These are phyloP conservation scores for Nudaria mundana DNA, from an alignment of 2,888 invertebrate genomes.

Conservation along the genomic window DNA sequence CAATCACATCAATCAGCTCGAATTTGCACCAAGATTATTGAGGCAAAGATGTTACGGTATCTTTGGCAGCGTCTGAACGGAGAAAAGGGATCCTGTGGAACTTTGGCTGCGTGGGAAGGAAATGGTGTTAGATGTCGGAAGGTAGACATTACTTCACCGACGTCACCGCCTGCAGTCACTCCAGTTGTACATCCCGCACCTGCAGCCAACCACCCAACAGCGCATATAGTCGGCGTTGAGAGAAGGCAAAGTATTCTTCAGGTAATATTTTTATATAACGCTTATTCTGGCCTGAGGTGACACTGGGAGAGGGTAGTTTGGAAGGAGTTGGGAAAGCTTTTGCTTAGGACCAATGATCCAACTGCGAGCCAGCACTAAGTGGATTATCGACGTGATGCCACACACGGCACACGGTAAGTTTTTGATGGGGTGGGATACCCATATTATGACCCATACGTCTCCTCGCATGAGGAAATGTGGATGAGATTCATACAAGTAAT, in stretches of 20 bases:
- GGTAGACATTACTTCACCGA: conserved; percentile 73
- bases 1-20: conserved; percentile 24
- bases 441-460: too few relatives aligned
- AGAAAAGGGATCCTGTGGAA: conserved; percentile 84
- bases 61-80: conserved; percentile 81
- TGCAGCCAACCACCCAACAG: conserved; percentile 47
- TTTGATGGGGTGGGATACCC: too few relatives aligned
- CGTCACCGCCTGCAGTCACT: conserved; percentile 61
- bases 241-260: conserved; percentile 77
- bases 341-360: too few relatives aligned
- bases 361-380: too few relatives aligned
- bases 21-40: conserved; percentile 35
- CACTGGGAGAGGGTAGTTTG: too few relatives aligned
- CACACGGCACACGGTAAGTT: too few relatives aligned
- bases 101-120: conserved; percentile 85
- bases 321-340: too few relatives aligned
- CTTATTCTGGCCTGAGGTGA: too few relatives aligned
- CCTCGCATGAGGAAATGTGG: too few relatives aligned
- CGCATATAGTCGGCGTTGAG: conserved; percentile 68
- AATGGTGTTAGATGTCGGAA: conserved; percentile 83
- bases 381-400: too few relatives aligned
- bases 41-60: conserved; percentile 41
- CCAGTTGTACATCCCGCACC: conserved; percentile 64
- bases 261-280: conserved; percentile 40
- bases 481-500: too few relatives aligned